Percentiles rank a stretch among this genome's conserved stretches.
Conservation (phyloP, 2,888 invertebrate species). For the Torymus texanus region DNA sequence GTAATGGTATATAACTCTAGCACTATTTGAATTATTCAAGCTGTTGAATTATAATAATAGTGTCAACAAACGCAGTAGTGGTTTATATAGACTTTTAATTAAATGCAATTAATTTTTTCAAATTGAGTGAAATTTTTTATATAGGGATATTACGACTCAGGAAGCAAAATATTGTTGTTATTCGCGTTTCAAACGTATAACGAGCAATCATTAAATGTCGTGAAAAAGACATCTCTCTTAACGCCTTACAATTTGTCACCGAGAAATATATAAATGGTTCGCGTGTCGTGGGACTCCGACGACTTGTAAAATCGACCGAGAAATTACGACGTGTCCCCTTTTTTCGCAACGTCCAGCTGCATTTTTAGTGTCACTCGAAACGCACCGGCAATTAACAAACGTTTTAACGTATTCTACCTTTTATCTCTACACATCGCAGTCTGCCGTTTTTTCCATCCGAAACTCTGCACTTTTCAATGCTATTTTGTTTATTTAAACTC, state of each 20-base stretch:
- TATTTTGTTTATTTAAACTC: too few species aligned
- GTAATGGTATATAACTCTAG: too few species aligned
- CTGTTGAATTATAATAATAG: too few species aligned
- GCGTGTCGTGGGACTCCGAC: constrained; percentile 72
- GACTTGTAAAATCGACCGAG: constrained; percentile 64
- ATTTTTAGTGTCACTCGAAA: constrained; percentile 64
- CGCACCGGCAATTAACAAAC: constrained; percentile 67
- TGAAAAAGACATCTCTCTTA: constrained; percentile 1
- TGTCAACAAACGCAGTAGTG: too few species aligned
- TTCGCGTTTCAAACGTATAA: neutral
- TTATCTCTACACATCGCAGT: constrained; percentile 63
- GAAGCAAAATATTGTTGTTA: neutral
- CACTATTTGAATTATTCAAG: too few species aligned
- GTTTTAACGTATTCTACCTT: constrained; percentile 65
- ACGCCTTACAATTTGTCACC: constrained; percentile 27
- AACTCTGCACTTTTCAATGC: neutral
- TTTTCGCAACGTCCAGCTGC: constrained; percentile 55
- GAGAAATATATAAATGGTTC: constrained; percentile 48
- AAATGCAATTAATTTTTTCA: too few species aligned
- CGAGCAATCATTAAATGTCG: neutral
- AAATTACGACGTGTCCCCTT: constrained; percentile 46
- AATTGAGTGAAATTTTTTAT: too few species aligned
- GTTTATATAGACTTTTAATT: too few species aligned
- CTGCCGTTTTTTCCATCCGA: neutral
- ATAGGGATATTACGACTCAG: neutral